Percentiles rank a stretch among this genome's conserved stretches.
Conservation (phyloP, 2,797 vertebrate genomes). For the Chelidonichthys spinosus region DNA sequence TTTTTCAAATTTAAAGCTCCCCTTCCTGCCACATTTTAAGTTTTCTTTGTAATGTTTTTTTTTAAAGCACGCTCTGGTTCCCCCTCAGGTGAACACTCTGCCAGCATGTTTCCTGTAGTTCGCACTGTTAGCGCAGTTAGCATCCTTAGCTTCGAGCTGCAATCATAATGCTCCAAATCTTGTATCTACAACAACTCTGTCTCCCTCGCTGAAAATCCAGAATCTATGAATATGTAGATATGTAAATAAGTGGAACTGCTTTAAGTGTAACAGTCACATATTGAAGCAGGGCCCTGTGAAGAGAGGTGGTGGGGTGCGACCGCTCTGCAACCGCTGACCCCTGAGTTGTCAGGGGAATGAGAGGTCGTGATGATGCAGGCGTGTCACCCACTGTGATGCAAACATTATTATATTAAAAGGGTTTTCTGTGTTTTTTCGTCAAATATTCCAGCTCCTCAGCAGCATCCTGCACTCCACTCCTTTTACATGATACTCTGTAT, state of each 20-base stretch:
- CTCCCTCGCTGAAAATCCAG: neutral
- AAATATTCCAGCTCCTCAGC: conserved; percentile 15
- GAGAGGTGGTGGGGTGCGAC: neutral
- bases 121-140: no score
- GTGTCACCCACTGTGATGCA: neutral
- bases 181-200: neutral
- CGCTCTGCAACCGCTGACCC: conserved; percentile 7
- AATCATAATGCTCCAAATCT: no score
- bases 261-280: neutral
- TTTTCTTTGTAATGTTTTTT: neutral
- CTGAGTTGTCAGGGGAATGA: neutral
- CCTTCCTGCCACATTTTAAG: neutral
- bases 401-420: conserved; percentile 7
- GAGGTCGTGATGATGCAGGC: conserved; percentile 2
- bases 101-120: no score
- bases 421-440: neutral
- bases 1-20: neutral
- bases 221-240: neutral
- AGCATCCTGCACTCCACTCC: neutral
- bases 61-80: neutral
- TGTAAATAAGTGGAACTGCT: neutral
- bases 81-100: no score
- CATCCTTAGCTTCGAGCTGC: no score
- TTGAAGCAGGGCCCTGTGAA: no score
- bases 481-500: neutral